phyloP scores from a whole-genome alignment of 2,113 vertebrate species.

The Equus quagga region DNA sequence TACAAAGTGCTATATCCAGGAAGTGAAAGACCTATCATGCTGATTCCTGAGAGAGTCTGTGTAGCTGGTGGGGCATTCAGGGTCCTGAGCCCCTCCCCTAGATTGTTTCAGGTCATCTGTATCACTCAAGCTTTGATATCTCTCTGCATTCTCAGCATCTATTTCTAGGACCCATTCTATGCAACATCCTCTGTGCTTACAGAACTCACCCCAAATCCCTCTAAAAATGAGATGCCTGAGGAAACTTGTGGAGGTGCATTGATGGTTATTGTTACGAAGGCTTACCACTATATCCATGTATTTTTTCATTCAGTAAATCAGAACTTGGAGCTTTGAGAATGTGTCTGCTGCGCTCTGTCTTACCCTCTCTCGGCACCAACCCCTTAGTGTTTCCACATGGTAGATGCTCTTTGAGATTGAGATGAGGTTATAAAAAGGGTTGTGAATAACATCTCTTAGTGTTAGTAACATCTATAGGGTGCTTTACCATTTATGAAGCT shows the following conservation, averaged over 20 bases:
- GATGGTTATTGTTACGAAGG: background rate
- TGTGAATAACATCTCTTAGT: too few species aligned
- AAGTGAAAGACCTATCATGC: background rate
- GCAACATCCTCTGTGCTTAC: background rate
- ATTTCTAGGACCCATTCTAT: background rate
- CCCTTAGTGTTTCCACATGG: fast-evolving
- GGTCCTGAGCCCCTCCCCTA: background rate
- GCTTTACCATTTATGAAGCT: background rate
- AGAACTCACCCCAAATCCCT: background rate
- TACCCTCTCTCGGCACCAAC: too few species aligned
- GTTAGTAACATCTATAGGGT: background rate
- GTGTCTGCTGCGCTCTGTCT: background rate
- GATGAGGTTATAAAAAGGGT: background rate
- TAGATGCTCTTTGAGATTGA: background rate
- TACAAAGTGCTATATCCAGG: background rate
- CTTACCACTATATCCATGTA: too few species aligned
- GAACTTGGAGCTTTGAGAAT: background rate
- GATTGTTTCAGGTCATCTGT: background rate
- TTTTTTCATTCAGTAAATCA: background rate
- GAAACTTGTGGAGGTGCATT: background rate
- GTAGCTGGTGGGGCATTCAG: background rate
- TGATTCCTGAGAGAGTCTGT: background rate
- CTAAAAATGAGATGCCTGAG: too few species aligned
- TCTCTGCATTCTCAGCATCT: background rate
- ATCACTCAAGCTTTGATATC: background rate